Conservation (phyloP, 2,888 invertebrate genomes). For the Lottia gigantea region DNA sequence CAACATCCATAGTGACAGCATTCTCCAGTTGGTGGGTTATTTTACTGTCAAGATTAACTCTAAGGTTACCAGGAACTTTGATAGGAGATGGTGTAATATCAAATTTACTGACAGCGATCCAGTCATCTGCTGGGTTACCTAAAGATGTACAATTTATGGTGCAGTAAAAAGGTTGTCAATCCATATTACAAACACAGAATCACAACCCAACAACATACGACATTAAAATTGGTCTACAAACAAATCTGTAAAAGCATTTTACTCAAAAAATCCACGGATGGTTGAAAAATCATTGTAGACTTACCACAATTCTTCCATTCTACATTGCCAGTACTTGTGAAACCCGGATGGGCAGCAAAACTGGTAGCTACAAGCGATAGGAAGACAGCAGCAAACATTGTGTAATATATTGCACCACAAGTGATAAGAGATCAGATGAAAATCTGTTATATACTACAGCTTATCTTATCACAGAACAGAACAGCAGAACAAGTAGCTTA, state of each 20-base stretch:
- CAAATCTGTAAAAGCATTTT: no score
- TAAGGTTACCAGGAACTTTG: slow-evolving; percentile 14
- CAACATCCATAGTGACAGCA: slow-evolving; percentile 16
- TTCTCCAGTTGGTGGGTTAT: slow-evolving; percentile 12
- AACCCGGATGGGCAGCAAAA: not conserved
- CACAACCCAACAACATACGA: no score
- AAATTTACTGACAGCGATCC: slow-evolving; percentile 8
- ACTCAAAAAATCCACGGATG: no score
- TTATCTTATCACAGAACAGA: no score
- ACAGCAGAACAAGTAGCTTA: no score
- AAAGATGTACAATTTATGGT: not conserved
- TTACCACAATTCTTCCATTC: not conserved
- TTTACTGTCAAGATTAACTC: slow-evolving; percentile 12
- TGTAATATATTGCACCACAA: not conserved
- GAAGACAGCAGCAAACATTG: not conserved
- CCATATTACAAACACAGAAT: no score
- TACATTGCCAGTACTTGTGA: not conserved
- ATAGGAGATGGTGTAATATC: slow-evolving; percentile 19
- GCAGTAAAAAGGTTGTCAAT: no score
- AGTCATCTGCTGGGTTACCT: not conserved
- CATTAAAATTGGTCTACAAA: no score
- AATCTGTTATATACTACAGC: no score
- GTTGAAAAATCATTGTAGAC: not conserved
- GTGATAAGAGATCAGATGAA: not conserved
- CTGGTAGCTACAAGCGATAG: not conserved